Conservation (phyloP, 2,888 invertebrate genomes). For the Cremastinae sp. region DNA sequence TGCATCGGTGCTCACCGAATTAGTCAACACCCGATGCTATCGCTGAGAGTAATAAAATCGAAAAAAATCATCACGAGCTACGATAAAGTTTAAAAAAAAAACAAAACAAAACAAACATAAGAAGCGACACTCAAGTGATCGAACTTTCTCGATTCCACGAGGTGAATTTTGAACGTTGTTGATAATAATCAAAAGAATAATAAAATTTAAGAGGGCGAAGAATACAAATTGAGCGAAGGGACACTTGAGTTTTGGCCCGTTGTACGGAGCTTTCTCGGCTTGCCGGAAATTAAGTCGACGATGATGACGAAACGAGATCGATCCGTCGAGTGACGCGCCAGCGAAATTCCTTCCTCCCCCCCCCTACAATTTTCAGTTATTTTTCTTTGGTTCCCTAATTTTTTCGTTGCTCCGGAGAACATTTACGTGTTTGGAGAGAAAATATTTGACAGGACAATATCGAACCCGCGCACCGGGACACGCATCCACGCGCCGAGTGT, state of each 20-base stretch:
- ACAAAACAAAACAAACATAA: no score
- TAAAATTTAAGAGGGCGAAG: neutral
- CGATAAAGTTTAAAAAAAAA: neutral
- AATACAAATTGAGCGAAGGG: neutral
- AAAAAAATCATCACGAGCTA: neutral
- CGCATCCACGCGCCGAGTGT: conserved; percentile 36
- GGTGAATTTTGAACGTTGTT: neutral
- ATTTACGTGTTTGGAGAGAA: neutral
- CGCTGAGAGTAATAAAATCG: no score
- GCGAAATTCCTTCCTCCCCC: no score
- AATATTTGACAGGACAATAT: conserved; percentile 5
- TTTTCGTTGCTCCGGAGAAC: neutral
- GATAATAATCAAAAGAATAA: neutral
- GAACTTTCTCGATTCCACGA: neutral
- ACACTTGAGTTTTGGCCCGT: no score
- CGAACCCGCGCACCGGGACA: conserved; percentile 23
- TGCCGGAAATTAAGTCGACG: no score
- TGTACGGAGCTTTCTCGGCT: no score
- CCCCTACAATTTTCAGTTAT: neutral
- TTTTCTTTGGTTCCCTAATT: conserved; percentile 1
- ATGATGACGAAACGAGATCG: no score
- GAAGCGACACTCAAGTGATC: neutral
- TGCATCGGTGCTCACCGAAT: neutral
- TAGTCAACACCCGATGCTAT: neutral
- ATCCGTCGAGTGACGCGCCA: conserved; percentile 58